phyloP scores from a whole-genome alignment of 1,140 invertebrate genomes.

The Holcopasites calliopsidis region DNA sequence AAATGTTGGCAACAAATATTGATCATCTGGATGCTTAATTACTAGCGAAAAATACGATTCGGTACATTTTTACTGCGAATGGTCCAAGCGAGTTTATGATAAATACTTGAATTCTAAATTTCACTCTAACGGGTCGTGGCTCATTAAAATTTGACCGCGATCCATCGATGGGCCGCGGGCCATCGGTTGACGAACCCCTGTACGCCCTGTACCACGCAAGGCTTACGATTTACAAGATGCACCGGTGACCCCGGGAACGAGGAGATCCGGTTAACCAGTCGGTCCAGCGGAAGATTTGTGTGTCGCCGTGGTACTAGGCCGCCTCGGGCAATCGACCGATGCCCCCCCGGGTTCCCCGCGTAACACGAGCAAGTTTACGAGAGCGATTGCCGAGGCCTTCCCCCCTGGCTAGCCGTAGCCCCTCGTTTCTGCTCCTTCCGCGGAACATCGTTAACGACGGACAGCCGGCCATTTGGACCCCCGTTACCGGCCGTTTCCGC shows the following conservation, averaged over 20 bases:
- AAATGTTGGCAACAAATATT: too few relatives aligned
- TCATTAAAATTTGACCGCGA: too few relatives aligned
- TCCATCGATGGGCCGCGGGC: too few relatives aligned
- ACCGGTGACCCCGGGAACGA: constrained; percentile 43
- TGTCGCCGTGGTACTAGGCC: constrained; percentile 46
- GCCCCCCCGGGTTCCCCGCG: constrained; percentile 36
- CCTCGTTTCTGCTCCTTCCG: background rate
- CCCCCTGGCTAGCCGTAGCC: too few relatives aligned
- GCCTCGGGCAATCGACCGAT: background rate
- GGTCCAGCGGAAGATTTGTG: constrained; percentile 48
- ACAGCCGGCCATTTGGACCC: background rate
- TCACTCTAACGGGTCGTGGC: too few relatives aligned
- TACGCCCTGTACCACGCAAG: too few relatives aligned
- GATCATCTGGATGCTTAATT: too few relatives aligned
- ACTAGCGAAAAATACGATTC: too few relatives aligned
- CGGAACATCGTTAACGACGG: background rate
- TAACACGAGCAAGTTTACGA: constrained; percentile 17
- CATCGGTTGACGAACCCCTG: too few relatives aligned
- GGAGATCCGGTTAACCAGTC: constrained; percentile 52
- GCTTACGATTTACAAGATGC: constrained; percentile 52
- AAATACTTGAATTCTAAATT: too few relatives aligned
- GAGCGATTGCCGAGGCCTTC: background rate
- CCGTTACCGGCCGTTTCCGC: background rate
- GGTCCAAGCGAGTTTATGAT: too few relatives aligned
- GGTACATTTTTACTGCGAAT: too few relatives aligned